Percentiles rank a stretch among this genome's conserved stretches.
Conservation (phyloP, 2,888 invertebrate species). For the Galeopsomyia nigrocyanea region DNA sequence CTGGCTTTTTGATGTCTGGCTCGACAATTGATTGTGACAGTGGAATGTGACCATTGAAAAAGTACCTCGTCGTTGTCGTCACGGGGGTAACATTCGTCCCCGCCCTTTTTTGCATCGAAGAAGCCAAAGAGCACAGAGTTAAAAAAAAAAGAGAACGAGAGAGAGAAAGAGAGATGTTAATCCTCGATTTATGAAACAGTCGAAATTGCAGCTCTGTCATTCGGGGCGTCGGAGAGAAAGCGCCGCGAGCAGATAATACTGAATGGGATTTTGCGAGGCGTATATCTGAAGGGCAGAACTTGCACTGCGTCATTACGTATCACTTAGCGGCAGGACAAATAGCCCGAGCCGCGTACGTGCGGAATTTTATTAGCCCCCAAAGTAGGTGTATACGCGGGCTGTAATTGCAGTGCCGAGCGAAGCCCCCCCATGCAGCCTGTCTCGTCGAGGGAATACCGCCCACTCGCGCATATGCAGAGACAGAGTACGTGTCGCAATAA, state of each 20-base stretch:
- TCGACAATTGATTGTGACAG: constrained; percentile 38
- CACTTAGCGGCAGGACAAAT: constrained; percentile 56
- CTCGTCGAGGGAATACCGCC: not conserved
- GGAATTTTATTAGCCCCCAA: constrained; percentile 60
- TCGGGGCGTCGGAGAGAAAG: not conserved
- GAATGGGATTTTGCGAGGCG: not conserved
- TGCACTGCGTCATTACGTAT: constrained; percentile 55
- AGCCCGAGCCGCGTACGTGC: constrained; percentile 51
- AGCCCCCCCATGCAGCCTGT: not conserved
- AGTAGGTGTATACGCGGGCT: constrained; percentile 41
- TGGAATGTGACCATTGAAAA: constrained; percentile 35
- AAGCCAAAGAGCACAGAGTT: not conserved
- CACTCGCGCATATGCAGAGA: constrained; percentile 1
- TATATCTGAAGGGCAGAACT: not conserved
- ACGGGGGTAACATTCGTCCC: constrained; percentile 8
- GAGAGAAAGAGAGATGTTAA: constrained; percentile 37
- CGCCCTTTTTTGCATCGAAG: not conserved
- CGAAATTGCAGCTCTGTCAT: constrained; percentile 35
- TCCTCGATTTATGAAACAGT: constrained; percentile 37
- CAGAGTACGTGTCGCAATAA: constrained; percentile 3
- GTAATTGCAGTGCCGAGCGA: constrained; percentile 18
- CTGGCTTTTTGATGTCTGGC: constrained; percentile 31
- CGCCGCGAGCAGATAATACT: not conserved
- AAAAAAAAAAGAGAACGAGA: constrained; percentile 23
- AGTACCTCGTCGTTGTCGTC: constrained; percentile 28